Percentiles rank a stretch among this genome's conserved stretches.
phyloP scores from a whole-genome alignment of 1,140 invertebrate genomes.

The Macrobrachium nipponense region DNA sequence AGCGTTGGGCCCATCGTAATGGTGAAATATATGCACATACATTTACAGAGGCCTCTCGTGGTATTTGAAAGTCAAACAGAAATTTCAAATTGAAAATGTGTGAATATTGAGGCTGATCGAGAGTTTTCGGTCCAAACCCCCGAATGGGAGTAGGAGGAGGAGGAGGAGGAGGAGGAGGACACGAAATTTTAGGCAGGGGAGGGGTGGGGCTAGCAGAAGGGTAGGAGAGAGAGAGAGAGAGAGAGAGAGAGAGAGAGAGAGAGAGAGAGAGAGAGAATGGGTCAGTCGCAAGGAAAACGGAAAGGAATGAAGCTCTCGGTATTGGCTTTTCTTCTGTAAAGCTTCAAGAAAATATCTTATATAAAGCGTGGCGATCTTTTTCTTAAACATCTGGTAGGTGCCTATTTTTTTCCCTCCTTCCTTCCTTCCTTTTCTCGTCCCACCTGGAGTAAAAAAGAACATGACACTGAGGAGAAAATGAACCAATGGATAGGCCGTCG shows the following conservation, averaged over 20 bases:
- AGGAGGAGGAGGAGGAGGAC: neutral
- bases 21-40: constrained; percentile 35
- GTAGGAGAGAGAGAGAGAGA: constrained; percentile 18
- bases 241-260: constrained; percentile 28
- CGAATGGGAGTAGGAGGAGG: neutral
- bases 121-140: neutral
- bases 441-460: no score
- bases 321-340: no score
- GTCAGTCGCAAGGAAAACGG: neutral
- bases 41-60: constrained; percentile 32
- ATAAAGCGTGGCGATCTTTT: no score
- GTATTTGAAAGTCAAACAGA: constrained; percentile 49
- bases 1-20: no score
- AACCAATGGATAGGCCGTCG: no score
- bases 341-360: no score
- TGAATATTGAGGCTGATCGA: constrained; percentile 38
- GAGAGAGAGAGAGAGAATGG: constrained; percentile 6
- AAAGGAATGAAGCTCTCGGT: neutral
- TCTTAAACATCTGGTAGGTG: no score
- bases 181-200: neutral
- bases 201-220: neutral
- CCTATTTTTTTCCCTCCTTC: no score
- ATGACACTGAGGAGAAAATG: no score
- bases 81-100: constrained; percentile 50
- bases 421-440: no score